phyloP scores from a whole-genome alignment of 2,113 vertebrate species.

The Nicator chloris region DNA sequence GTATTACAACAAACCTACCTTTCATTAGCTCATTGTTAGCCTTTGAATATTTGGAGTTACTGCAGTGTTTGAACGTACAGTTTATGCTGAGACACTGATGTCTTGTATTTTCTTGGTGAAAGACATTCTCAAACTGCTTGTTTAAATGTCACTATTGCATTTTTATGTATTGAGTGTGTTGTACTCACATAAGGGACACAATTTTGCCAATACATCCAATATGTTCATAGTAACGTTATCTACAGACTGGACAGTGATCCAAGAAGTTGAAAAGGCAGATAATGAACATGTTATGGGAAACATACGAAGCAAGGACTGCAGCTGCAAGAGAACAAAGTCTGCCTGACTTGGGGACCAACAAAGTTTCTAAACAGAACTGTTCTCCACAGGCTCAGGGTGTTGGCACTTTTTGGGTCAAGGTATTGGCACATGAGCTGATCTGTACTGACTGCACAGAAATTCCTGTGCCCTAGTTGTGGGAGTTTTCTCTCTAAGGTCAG shows the following conservation, averaged over 20 bases:
- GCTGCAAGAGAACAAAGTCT: neutral
- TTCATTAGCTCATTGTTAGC: neutral
- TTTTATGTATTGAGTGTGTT: neutral
- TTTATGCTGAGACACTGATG: neutral
- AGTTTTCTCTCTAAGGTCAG: no score
- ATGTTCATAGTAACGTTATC: neutral
- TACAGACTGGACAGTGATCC: neutral
- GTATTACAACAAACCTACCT: neutral
- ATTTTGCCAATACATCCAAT: neutral
- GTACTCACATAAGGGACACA: neutral
- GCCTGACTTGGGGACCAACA: accelerated
- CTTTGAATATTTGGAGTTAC: neutral
- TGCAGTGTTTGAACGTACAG: neutral
- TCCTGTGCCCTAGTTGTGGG: neutral
- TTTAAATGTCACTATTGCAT: neutral
- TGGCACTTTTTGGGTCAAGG: neutral
- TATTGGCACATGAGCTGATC: neutral
- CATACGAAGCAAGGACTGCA: neutral
- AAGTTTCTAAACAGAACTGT: neutral
- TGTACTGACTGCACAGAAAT: neutral
- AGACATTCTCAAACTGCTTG: neutral
- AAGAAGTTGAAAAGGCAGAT: neutral
- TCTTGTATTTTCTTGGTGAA: neutral
- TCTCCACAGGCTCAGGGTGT: neutral
- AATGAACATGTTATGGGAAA: neutral